Evolutionary conservation across 2,888 invertebrate genomes (phyloP).

Genomic region (Rhyacophila evoluta): DNA sequence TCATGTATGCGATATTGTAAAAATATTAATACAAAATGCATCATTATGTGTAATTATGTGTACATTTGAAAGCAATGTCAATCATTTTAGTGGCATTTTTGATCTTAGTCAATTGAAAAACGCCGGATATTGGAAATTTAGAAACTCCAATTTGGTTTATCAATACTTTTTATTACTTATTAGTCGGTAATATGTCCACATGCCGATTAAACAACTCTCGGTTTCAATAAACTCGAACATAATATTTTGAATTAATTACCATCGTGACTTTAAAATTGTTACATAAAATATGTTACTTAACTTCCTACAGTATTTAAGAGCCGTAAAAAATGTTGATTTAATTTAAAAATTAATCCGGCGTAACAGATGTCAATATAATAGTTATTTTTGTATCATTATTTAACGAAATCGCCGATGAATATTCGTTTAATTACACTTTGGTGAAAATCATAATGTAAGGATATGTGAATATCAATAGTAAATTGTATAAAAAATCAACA

Average conservation of each 20-base stretch:
- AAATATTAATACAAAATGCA: not conserved
- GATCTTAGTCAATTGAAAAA: not conserved
- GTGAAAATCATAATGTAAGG: too few relatives aligned
- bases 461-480: too few relatives aligned
- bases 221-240: not conserved
- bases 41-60: not conserved
- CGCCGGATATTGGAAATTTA: constrained; percentile 14
- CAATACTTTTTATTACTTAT: not conserved
- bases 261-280: not conserved
- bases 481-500: too few relatives aligned
- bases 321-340: too few relatives aligned
- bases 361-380: too few relatives aligned
- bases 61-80: not conserved
- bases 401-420: too few relatives aligned
- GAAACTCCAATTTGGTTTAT: not conserved
- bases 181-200: not conserved
- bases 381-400: too few relatives aligned
- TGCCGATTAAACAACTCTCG: constrained; percentile 1
- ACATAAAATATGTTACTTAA: too few relatives aligned
- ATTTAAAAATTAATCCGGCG: too few relatives aligned
- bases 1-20: not conserved
- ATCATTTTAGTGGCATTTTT: not conserved
- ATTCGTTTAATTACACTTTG: too few relatives aligned
- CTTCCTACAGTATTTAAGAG: too few relatives aligned
- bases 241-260: not conserved